A percentile compares a stretch with the other conserved stretches of the same genome.
Evolutionary conservation across 2,113 vertebrate species (phyloP).

Genomic region (Natator depressus): DNA sequence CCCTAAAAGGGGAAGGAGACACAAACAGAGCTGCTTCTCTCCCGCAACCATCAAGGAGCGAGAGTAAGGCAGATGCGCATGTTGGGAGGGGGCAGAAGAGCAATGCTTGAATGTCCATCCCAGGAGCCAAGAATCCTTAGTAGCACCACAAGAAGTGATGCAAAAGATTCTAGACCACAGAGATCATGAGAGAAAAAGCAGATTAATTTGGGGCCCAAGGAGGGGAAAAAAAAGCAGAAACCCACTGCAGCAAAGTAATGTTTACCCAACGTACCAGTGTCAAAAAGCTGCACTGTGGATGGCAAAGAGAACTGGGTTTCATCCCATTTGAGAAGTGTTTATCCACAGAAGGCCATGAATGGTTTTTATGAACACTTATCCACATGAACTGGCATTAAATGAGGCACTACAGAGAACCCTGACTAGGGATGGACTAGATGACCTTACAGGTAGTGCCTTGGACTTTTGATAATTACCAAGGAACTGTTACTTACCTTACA

Average conservation of each 20-base stretch:
- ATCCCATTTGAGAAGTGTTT: not conserved
- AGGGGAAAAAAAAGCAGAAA: not conserved
- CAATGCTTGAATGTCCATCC: not conserved
- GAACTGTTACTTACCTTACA: not conserved
- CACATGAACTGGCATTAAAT: not conserved
- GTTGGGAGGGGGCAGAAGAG: not conserved
- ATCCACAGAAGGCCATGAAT: not conserved
- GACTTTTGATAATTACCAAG: not conserved
- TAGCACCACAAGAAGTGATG: not conserved
- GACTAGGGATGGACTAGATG: not conserved
- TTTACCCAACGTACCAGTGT: not conserved
- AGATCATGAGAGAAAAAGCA: conserved; percentile 6
- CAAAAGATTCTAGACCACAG: not conserved
- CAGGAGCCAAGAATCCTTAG: not conserved
- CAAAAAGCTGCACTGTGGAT: not conserved
- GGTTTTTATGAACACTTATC: not conserved
- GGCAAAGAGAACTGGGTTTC: not conserved
- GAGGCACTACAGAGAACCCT: not conserved
- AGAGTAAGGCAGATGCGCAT: not conserved
- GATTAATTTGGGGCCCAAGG: not conserved
- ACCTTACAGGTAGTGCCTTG: not conserved
- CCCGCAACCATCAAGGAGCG: not conserved
- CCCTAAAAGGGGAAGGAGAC: not conserved
- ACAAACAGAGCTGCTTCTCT: not conserved
- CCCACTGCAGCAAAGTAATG: not conserved